Evolutionary conservation across 2,797 vertebrate species (phyloP).

Genomic region (Tachyglossus aculeatus): DNA sequence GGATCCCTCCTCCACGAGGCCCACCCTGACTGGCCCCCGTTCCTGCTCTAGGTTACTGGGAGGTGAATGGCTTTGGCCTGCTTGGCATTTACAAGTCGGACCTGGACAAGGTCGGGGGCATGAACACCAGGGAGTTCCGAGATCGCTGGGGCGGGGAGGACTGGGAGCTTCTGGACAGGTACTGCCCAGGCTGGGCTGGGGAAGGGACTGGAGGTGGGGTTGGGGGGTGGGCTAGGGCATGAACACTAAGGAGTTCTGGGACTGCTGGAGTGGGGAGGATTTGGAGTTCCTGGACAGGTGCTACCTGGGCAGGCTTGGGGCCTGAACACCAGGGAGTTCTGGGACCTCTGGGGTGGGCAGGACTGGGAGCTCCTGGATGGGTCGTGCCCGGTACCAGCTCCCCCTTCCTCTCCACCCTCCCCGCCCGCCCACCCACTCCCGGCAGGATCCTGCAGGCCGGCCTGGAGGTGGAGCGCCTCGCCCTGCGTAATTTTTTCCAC

Average conservation of each 20-base stretch:
- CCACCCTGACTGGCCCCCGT: background rate
- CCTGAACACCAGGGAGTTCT: no score
- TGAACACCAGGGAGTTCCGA: slow-evolving; percentile 92
- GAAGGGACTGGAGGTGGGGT: no score
- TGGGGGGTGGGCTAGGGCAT: no score
- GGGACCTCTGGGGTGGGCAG: no score
- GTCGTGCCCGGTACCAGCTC: background rate
- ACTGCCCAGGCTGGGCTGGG: no score
- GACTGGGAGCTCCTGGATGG: background rate
- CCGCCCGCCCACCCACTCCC: background rate
- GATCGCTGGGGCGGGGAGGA: slow-evolving; percentile 97
- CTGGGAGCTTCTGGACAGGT: slow-evolving; percentile 98
- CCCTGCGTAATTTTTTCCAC: slow-evolving; percentile 93
- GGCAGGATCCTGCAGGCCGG: slow-evolving; percentile 87
- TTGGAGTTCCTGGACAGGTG: slow-evolving; percentile 95
- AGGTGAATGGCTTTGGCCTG: slow-evolving; percentile 94
- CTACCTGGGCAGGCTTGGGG: slow-evolving; percentile 87
- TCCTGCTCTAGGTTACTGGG: slow-evolving; percentile 88
- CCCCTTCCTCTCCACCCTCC: background rate
- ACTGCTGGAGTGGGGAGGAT: slow-evolving; percentile 96
- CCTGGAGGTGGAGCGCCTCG: slow-evolving; percentile 92
- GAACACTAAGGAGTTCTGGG: no score
- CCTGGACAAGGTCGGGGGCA: slow-evolving; percentile 87
- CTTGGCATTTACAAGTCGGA: slow-evolving; percentile 97
- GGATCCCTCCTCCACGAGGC: background rate